phyloP scores from a whole-genome alignment of 1,140 invertebrate species.

The Macrocentrus cingulum region DNA sequence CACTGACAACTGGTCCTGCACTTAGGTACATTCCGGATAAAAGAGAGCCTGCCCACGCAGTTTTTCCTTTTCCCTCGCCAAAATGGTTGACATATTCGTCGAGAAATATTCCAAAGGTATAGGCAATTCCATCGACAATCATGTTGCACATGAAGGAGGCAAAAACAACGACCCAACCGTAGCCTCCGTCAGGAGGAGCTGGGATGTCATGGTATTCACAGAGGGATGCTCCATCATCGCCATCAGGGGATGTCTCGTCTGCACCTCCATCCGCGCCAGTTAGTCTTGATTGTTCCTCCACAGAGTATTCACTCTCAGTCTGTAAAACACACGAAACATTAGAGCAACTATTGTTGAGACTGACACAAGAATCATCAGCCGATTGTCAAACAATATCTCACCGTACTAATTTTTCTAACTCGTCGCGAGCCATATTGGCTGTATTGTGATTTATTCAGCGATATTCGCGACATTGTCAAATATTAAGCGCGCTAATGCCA shows the following conservation, averaged over 20 bases:
- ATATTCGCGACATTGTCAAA: slow-evolving; percentile 54
- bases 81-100: slow-evolving; percentile 80
- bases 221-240: slow-evolving; percentile 71
- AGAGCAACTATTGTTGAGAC: slow-evolving; percentile 3
- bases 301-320: slow-evolving; percentile 83
- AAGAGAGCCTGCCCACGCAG: slow-evolving; percentile 92
- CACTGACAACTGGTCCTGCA: slow-evolving; percentile 91
- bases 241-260: slow-evolving; percentile 67
- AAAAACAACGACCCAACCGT: slow-evolving; percentile 91
- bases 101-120: slow-evolving; percentile 90
- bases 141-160: slow-evolving; percentile 98
- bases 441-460: slow-evolving; percentile 57
- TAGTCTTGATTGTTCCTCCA: slow-evolving; percentile 74
- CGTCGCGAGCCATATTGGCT: slow-evolving; percentile 56
- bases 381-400: slow-evolving; percentile 44
- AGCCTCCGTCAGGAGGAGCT: slow-evolving; percentile 82
- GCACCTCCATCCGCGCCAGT: slow-evolving; percentile 59
- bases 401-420: slow-evolving; percentile 58
- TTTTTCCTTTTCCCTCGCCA: slow-evolving; percentile 81
- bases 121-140: slow-evolving; percentile 96
- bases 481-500: neutral
- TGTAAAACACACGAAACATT: slow-evolving; percentile 42
- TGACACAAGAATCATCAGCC: too few species aligned
- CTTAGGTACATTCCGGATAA: slow-evolving; percentile 92
- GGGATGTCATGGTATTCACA: slow-evolving; percentile 77